Conservation (phyloP, 1,140 invertebrate species). For the Laodelphax striatellus region DNA sequence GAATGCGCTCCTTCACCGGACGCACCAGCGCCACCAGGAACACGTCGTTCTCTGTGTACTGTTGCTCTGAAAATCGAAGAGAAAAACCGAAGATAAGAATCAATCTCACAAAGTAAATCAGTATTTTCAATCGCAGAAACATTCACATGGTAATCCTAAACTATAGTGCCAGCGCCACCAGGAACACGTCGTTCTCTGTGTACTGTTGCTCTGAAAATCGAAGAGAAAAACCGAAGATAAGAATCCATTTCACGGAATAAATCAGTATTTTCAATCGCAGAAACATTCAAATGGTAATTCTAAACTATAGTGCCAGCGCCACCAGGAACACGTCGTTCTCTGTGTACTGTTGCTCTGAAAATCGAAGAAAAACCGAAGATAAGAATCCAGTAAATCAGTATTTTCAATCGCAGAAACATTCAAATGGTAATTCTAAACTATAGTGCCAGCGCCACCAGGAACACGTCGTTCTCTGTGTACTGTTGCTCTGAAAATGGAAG, state of each 20-base stretch:
- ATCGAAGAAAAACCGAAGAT: neutral
- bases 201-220: neutral
- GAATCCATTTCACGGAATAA: too few species aligned
- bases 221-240: too few species aligned
- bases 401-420: too few species aligned
- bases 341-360: slow-evolving; percentile 1
- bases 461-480: slow-evolving; percentile 33
- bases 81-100: too few species aligned
- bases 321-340: slow-evolving; percentile 49
- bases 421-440: too few species aligned
- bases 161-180: slow-evolving; percentile 57
- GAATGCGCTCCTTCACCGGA: slow-evolving; percentile 48
- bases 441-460: slow-evolving; percentile 59
- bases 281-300: too few species aligned
- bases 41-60: slow-evolving; percentile 32
- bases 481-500: neutral
- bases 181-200: slow-evolving; percentile 40
- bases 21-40: slow-evolving; percentile 56
- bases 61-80: neutral
- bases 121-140: too few species aligned
- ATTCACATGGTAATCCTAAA: too few species aligned
- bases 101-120: too few species aligned
- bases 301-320: too few species aligned
- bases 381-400: too few species aligned
- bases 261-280: too few species aligned